Conservation (phyloP, 2,797 vertebrate species). For the Hirundo rustica region DNA sequence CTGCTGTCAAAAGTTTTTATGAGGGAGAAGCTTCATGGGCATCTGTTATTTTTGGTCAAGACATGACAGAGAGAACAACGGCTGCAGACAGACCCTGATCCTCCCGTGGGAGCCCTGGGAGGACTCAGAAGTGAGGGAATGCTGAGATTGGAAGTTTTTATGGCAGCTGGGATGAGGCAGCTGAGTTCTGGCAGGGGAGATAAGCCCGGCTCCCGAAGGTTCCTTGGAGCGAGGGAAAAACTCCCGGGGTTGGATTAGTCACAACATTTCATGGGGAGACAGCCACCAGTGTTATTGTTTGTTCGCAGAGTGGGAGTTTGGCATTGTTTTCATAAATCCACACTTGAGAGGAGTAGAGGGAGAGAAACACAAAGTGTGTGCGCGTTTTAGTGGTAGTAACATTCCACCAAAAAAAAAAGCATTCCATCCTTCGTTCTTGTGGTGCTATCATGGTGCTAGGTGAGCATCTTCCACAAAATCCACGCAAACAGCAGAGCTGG, state of each 20-base stretch:
- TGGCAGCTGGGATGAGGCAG: not conserved
- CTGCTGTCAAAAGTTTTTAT: not conserved
- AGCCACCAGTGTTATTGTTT: not conserved
- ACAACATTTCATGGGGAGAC: not conserved
- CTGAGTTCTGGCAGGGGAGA: slow-evolving; percentile 27
- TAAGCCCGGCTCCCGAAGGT: not conserved
- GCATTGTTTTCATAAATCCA: slow-evolving; percentile 10
- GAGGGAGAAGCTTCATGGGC: not conserved
- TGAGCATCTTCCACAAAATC: not conserved
- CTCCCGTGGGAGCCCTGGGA: not conserved
- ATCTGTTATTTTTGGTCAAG: slow-evolving; percentile 13
- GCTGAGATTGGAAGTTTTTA: not conserved
- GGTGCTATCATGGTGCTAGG: not conserved
- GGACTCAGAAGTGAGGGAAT: not conserved
- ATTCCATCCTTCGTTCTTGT: not conserved
- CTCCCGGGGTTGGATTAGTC: slow-evolving; percentile 22
- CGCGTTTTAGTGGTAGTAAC: not conserved
- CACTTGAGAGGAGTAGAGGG: not conserved
- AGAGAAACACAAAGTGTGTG: not conserved
- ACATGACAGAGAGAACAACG: not conserved
- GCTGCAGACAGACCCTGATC: not conserved
- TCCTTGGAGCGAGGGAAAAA: not conserved
- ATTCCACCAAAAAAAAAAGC: not conserved
- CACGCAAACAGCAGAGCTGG: not conserved
- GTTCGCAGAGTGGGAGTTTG: not conserved